Conservation (phyloP, 2,113 vertebrate genomes). For the Siniperca chuatsi region DNA sequence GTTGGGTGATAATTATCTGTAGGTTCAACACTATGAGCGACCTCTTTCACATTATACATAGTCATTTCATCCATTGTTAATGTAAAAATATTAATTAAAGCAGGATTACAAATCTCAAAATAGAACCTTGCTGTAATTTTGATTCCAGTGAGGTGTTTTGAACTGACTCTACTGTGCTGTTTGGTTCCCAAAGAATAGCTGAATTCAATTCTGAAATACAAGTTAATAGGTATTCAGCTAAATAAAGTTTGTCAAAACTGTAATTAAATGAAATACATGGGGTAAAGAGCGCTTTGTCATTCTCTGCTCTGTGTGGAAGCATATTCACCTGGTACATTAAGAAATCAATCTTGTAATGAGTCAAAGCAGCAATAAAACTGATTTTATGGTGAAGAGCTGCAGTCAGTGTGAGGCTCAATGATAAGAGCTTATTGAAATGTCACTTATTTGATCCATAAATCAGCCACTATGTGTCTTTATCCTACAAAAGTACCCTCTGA, state of each 20-base stretch:
- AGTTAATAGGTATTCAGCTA: background rate
- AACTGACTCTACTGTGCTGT: background rate
- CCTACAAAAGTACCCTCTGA: background rate
- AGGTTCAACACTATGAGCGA: background rate
- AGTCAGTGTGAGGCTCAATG: conserved; percentile 36
- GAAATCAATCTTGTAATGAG: conserved; percentile 57
- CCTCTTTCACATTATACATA: background rate
- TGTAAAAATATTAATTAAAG: background rate
- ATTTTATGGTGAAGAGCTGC: conserved; percentile 49
- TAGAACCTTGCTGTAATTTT: background rate
- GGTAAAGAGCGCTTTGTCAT: conserved; percentile 17
- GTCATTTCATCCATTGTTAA: background rate
- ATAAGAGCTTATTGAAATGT: conserved; percentile 61
- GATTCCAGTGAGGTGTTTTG: background rate
- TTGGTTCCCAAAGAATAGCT: background rate
- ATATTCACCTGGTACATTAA: conserved; percentile 55
- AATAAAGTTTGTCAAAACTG: conserved; percentile 32
- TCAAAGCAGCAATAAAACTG: conserved; percentile 52
- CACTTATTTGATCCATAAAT: conserved; percentile 44
- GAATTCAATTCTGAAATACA: conserved; percentile 15
- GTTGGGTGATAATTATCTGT: background rate
- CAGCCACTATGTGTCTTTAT: conserved; percentile 13
- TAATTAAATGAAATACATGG: conserved; percentile 35
- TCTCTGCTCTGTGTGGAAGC: conserved; percentile 1
- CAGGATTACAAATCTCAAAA: background rate